phyloP scores from a whole-genome alignment of 1,140 invertebrate species.

The Hestina assimilis region DNA sequence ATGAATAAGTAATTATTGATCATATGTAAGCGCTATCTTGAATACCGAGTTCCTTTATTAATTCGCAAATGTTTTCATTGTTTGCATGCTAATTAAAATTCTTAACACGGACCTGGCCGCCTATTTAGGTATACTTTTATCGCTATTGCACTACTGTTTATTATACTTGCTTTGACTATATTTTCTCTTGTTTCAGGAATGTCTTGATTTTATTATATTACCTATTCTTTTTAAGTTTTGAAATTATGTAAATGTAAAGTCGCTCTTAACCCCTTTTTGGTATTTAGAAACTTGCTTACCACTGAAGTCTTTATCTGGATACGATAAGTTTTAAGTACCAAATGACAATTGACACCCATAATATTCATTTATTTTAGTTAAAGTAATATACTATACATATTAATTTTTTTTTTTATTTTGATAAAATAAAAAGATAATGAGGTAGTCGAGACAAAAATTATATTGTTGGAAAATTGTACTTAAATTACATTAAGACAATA shows the following conservation, averaged over 20 bases:
- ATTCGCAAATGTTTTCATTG: conserved; percentile 43
- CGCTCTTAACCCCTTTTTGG: too few species aligned
- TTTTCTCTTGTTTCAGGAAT: background rate
- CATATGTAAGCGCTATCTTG: conserved; percentile 12
- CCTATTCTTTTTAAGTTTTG: background rate
- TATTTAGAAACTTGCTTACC: too few species aligned
- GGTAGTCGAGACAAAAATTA: too few species aligned
- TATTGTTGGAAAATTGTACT: too few species aligned
- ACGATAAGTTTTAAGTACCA: too few species aligned
- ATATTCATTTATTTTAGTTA: too few species aligned
- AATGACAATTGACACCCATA: too few species aligned
- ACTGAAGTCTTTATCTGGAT: too few species aligned
- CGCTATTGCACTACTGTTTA: conserved; percentile 38
- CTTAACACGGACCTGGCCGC: conserved; percentile 32
- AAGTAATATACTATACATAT: too few species aligned
- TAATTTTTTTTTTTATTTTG: too few species aligned
- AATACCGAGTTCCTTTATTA: conserved; percentile 28
- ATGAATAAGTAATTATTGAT: conserved; percentile 17
- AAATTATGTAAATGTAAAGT: background rate
- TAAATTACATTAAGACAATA: too few species aligned
- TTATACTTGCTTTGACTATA: conserved; percentile 7
- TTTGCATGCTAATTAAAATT: conserved; percentile 40
- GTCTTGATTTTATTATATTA: background rate
- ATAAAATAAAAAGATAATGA: too few species aligned
- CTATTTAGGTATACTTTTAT: conserved; percentile 50